phyloP scores from a whole-genome alignment of 1,140 invertebrate species.

The Teleopsis dalmanni region DNA sequence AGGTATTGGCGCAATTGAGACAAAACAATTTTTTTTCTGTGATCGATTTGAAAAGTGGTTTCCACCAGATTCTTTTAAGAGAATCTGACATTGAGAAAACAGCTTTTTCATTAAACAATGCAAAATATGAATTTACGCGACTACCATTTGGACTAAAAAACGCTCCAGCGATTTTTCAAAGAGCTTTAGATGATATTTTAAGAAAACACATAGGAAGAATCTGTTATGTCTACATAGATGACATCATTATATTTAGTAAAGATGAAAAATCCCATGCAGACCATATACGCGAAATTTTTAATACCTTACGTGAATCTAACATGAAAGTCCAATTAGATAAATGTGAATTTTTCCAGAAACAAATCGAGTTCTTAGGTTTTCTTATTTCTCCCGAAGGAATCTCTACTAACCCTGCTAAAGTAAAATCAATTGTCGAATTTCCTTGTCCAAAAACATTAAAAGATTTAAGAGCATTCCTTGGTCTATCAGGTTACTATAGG shows the following conservation, averaged over 20 bases:
- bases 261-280: neutral
- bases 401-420: too few species aligned
- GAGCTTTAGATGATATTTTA: slow-evolving; percentile 1
- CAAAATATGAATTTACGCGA: slow-evolving; percentile 1
- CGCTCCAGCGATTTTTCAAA: neutral
- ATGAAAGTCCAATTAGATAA: slow-evolving; percentile 4
- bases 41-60: slow-evolving; percentile 46
- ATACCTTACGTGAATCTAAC: neutral
- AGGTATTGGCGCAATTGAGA: slow-evolving; percentile 43
- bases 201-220: neutral
- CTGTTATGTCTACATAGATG: slow-evolving; percentile 6
- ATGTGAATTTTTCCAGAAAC: neutral
- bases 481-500: too few species aligned
- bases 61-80: slow-evolving; percentile 43
- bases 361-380: too few species aligned
- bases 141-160: slow-evolving; percentile 2
- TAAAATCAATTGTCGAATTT: too few species aligned
- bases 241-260: slow-evolving; percentile 2
- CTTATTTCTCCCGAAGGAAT: too few species aligned
- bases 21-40: slow-evolving; percentile 40
- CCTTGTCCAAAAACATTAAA: too few species aligned
- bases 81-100: slow-evolving; percentile 34
- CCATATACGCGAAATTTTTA: neutral
- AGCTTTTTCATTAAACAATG: slow-evolving; percentile 33
- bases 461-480: too few species aligned